These are phyloP conservation scores for Steinernema khuongi DNA, from an alignment of 1,140 invertebrate genomes.

Conservation along the genomic window DNA sequence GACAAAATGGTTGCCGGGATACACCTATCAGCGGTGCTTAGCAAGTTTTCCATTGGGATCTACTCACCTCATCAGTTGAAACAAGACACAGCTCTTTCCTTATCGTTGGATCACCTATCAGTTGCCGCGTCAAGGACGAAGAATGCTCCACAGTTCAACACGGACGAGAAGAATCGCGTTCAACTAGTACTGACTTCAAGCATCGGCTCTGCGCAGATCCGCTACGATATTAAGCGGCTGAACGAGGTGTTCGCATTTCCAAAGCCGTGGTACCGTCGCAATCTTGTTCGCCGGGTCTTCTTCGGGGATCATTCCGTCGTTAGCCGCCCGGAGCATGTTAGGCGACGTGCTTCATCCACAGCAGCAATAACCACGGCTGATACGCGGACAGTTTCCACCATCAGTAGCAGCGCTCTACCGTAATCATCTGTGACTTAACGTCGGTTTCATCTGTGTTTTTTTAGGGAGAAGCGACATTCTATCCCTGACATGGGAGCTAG, in stretches of 20 bases:
- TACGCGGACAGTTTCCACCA: conserved; percentile 22
- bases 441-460: background rate
- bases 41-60: conserved; percentile 47
- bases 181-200: conserved; percentile 63
- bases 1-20: conserved; percentile 47
- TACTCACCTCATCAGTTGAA: conserved; percentile 45
- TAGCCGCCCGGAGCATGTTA: background rate
- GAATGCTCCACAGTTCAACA: conserved; percentile 26
- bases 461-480: background rate
- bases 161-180: conserved; percentile 37
- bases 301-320: conserved; percentile 53
- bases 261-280: conserved; percentile 84
- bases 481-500: background rate
- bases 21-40: conserved; percentile 49
- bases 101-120: conserved; percentile 46
- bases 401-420: conserved; percentile 19
- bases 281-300: conserved; percentile 47
- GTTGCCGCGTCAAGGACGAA: conserved; percentile 53
- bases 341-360: background rate
- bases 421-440: background rate
- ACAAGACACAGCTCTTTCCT: conserved; percentile 39
- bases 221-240: conserved; percentile 94
- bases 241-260: conserved; percentile 95
- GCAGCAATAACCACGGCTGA: background rate
- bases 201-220: conserved; percentile 94